These are phyloP conservation scores for Eumeta japonica DNA, from an alignment of 1,140 invertebrate species.

Conservation along the genomic window DNA sequence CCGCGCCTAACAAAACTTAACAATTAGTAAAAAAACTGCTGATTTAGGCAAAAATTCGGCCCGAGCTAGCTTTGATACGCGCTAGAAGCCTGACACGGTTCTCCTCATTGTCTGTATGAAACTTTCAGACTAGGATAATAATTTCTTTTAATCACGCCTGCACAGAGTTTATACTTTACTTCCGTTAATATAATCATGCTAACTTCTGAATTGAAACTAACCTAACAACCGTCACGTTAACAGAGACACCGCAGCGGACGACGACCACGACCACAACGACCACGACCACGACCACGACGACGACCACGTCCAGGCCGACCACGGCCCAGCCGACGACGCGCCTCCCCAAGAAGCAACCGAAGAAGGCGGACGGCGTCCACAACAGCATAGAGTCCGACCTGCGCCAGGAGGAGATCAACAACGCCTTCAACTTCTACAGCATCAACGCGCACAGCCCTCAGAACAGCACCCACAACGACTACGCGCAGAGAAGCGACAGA, in stretches of 20 bases:
- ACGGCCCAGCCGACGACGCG: constrained; percentile 26
- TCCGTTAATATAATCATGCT: too few species aligned
- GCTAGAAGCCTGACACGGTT: too few species aligned
- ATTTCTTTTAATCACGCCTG: too few species aligned
- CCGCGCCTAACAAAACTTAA: too few species aligned
- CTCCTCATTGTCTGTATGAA: too few species aligned
- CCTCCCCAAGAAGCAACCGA: constrained; percentile 33
- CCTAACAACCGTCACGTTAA: too few species aligned
- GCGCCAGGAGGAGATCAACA: constrained; percentile 27
- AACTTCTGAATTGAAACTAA: too few species aligned
- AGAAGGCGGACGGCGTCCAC: constrained; percentile 32
- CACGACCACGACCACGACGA: constrained; percentile 39
- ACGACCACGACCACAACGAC: constrained; percentile 46
- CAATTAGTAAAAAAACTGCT: too few species aligned
- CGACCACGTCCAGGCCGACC: constrained; percentile 29
- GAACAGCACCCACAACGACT: constrained; percentile 39
- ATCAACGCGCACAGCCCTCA: constrained; percentile 21
- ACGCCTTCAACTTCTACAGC: constrained; percentile 38
- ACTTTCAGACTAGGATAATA: too few species aligned
- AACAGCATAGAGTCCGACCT: constrained; percentile 35
- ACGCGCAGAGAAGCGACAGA: constrained; percentile 35
- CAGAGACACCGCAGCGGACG: constrained; percentile 46
- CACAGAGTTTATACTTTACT: too few species aligned
- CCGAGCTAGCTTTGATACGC: too few species aligned
- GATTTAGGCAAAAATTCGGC: too few species aligned